phyloP scores from a whole-genome alignment of 2,888 invertebrate genomes.

The Drepana falcataria region DNA sequence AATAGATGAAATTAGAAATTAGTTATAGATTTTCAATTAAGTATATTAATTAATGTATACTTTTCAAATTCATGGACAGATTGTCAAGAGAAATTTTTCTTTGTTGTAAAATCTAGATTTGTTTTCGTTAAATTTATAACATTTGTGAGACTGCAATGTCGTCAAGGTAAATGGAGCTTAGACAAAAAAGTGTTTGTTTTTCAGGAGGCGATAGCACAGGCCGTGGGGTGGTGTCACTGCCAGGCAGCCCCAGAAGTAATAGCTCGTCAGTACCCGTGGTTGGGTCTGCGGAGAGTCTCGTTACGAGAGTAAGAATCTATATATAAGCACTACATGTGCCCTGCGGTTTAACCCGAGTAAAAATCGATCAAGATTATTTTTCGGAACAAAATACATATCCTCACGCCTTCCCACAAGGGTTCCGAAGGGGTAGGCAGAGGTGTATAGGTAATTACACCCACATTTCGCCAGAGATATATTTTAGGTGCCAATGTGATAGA shows the following conservation, averaged over 20 bases:
- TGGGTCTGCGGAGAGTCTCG: constrained; percentile 96
- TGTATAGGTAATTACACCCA: too few species aligned
- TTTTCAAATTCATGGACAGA: too few species aligned
- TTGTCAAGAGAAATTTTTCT: neutral
- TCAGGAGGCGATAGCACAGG: constrained; percentile 62
- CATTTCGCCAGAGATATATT: too few species aligned
- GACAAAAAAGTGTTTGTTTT: constrained; percentile 10
- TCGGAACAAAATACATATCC: too few species aligned
- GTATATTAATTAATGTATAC: neutral
- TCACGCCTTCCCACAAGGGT: too few species aligned
- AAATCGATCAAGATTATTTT: too few species aligned
- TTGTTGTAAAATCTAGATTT: neutral
- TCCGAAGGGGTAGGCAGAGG: too few species aligned
- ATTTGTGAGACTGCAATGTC: neutral
- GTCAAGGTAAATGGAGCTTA: constrained; percentile 1
- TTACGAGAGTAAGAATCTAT: constrained; percentile 87
- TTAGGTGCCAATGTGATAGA: too few species aligned
- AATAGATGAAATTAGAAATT: constrained; percentile 22
- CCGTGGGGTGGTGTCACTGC: constrained; percentile 67
- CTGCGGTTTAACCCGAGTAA: too few species aligned
- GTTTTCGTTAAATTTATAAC: neutral
- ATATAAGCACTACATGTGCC: neutral
- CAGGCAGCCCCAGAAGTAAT: constrained; percentile 63
- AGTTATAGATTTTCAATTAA: constrained; percentile 7
- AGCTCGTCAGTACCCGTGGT: constrained; percentile 85